Evolutionary conservation across 1,140 invertebrate species (phyloP), one percentile per base, ranked within the genome.

Genomic region (Aradophagus sp.): DNA sequence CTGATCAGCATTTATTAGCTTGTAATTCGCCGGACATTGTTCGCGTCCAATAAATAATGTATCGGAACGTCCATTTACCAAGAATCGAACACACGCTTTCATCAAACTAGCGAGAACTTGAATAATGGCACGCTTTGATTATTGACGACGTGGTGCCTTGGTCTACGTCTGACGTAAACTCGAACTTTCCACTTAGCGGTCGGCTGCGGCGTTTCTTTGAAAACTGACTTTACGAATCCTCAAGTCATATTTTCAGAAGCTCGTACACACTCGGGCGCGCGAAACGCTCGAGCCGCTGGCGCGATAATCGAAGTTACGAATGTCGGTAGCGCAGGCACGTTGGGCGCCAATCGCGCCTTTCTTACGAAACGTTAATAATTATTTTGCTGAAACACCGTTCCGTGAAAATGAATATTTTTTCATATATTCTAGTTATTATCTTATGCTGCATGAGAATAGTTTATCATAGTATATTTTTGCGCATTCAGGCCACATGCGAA

Each of bases 401-500:
- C 6, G 14, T 34, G 47, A 72, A 72, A 66, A 53, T 67, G 44
- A 62, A 58, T 67, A 73, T 67, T 67, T n/a, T n/a, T 73, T 73
- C 56, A 58, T 48, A 16, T 42, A 42, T 61, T 65, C 47, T 35
- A 27, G 41, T 72, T 66, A 65, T 65, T 71, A 73, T 73, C 58
- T 73, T 73, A 73, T 73, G 45, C 52, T 56, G 50, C 59, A 61
- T 63, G 63, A 44, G 65, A 73, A 65, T 59, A 73, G 53, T 68
- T 68, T 67, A 73, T 73, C 59, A 69, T 61, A 73, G 71, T 50
- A 65, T 73, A 69, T 69, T 73, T 59, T 73, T 65, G 63, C 53
- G 53, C 63, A 68, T 73, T 69, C 65, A 73, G 71, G 71, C 59
- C 65, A 48, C 65, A 73, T 69, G 71, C 70, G 62, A 73, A 73